These are phyloP conservation scores for Siniperca knerii DNA, from an alignment of 2,113 vertebrate genomes.

Conservation along the genomic window DNA sequence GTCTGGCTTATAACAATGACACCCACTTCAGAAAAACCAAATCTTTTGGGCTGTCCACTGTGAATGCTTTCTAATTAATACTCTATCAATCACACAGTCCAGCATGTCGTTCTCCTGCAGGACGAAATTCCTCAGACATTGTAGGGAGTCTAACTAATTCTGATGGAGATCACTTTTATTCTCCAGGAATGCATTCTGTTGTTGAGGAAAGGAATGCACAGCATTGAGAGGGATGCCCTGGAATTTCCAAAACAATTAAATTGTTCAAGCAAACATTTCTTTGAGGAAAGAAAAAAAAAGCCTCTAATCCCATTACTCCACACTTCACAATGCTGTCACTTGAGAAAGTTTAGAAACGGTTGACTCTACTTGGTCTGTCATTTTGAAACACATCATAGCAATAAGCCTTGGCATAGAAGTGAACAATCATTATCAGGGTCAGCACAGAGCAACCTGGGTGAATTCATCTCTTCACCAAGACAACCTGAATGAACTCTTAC, in stretches of 20 bases:
- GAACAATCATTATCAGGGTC: constrained; percentile 67
- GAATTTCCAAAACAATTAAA: constrained; percentile 80
- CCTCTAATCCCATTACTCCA: constrained; percentile 70
- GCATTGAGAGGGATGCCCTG: constrained; percentile 69
- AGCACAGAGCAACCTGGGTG: constrained; percentile 37
- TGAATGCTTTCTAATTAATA: constrained; percentile 71
- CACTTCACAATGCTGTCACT: constrained; percentile 67
- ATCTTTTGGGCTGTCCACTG: constrained; percentile 36
- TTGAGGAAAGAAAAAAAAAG: constrained; percentile 52
- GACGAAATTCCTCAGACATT: constrained; percentile 77
- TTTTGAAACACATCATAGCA: constrained; percentile 38
- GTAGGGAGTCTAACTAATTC: constrained; percentile 71
- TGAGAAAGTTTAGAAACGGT: constrained; percentile 54
- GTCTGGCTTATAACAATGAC: constrained; percentile 59
- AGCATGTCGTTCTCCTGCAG: constrained; percentile 60
- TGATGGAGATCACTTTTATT: constrained; percentile 79
- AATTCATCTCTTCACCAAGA: constrained; percentile 54
- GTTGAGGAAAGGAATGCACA: constrained; percentile 70
- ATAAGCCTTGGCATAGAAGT: constrained; percentile 52
- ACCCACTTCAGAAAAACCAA: constrained; percentile 45
- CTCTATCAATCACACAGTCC: constrained; percentile 74
- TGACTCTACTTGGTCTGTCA: constrained; percentile 48
- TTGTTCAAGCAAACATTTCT: constrained; percentile 76
- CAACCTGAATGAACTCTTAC: constrained; percentile 28
- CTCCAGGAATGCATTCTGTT: constrained; percentile 77